Evolutionary conservation across 2,888 invertebrate species (phyloP), one percentile per base, ranked within the genome.

Genomic region (Phorcus lineatus): DNA sequence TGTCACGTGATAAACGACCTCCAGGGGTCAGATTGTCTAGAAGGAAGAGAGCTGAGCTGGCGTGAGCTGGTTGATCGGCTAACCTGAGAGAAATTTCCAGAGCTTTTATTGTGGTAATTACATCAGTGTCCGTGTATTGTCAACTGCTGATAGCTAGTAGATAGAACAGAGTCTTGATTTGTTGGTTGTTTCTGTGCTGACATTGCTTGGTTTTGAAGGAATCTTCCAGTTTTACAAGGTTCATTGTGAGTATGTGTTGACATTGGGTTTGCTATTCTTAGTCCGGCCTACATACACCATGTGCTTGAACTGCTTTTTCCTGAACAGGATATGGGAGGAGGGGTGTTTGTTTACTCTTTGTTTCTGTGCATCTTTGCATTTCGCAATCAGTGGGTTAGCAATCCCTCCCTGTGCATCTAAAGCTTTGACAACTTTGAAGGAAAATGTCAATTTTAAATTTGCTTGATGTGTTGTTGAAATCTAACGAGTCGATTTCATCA

Each of bases 21-120:
- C 62, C 17, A 62, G 62, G n/a, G 62, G 62, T 62, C 62, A 62
- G 62, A 24, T 62, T 62, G 62, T 62, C 62, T 62, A 28, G 28
- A 28, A 28, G 28, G 28, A 28, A 28, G 62, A 62, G 22, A 62
- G 62, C 62, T 62, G 62, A 62, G 62, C 28, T 62, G 62, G 24
- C 47, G 47, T 47, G 47, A 62, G 62, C 62, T 62, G 17, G 62
- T 28, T 62, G 62, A 62, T 62, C 28, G 24, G 22, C 13, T 16
- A 16, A 62, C 62, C 28, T n/a, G 57, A 24, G 24, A 62, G 62
- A 62, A 62, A 28, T 28, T 62, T 62, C 62, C 28, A 24, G 62
- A 28, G 62, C 28, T 62, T 62, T 57, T 9, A 62, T 62, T 62
- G 62, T 62, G 24, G 4, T 62, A 62, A 62, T 62, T 62, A 28